Percentiles rank a stretch among this genome's conserved stretches.
These are phyloP conservation scores for Achroia grisella DNA, from an alignment of 1,140 invertebrate genomes.

Conservation along the genomic window DNA sequence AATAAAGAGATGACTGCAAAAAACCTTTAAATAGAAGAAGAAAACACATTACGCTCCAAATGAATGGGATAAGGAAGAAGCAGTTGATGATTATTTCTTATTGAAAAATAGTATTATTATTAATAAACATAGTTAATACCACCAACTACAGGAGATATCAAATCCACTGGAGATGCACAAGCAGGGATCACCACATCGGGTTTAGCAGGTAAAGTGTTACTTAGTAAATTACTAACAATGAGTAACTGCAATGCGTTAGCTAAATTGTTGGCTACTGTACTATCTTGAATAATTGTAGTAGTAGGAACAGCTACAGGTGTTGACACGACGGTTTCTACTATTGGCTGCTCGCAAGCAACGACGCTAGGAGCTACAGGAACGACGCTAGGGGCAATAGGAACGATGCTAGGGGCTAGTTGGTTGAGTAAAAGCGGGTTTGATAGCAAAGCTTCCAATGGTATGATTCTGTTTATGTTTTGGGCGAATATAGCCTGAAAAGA, in stretches of 20 bases:
- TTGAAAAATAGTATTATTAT: not conserved
- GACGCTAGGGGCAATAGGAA: slow-evolving; percentile 3
- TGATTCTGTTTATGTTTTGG: slow-evolving; percentile 19
- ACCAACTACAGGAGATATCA: not conserved
- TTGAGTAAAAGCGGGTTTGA: slow-evolving; percentile 29
- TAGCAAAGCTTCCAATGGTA: slow-evolving; percentile 22
- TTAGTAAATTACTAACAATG: slow-evolving; percentile 46
- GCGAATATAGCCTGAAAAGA: slow-evolving; percentile 1
- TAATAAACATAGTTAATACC: not conserved
- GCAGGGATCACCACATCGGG: not conserved
- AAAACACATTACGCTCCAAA: no score
- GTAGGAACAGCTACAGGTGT: slow-evolving; percentile 12
- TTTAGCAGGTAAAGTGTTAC: slow-evolving; percentile 32
- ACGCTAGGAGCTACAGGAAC: not conserved
- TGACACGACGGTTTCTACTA: slow-evolving; percentile 6
- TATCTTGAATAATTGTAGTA: slow-evolving; percentile 47
- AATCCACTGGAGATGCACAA: not conserved
- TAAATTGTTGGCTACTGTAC: slow-evolving; percentile 46
- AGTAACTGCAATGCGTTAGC: slow-evolving; percentile 52
- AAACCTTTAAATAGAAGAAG: no score
- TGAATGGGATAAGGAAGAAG: no score
- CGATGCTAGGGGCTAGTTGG: slow-evolving; percentile 3
- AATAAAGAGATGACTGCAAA: no score
- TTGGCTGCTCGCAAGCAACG: not conserved
- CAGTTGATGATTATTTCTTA: no score